phyloP scores from a whole-genome alignment of 2,797 vertebrate genomes.

The Pseudotriccus pelzelni region DNA sequence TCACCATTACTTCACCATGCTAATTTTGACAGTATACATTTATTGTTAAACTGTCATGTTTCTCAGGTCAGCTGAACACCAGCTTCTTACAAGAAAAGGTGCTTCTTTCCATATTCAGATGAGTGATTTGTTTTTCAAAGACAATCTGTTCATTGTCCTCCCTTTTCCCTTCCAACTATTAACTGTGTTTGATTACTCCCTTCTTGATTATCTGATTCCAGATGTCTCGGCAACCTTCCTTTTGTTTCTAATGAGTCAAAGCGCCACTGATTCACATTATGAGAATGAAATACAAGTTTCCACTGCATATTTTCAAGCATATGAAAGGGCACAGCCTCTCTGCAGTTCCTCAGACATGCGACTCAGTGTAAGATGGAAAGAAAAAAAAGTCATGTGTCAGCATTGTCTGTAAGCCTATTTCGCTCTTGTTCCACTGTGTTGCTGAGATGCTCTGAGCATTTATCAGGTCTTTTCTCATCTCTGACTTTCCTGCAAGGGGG shows the following conservation, averaged over 20 bases:
- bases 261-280: neutral
- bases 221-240: neutral
- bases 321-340: neutral
- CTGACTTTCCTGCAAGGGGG: neutral
- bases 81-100: neutral
- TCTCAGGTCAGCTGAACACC: neutral
- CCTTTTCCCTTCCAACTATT: neutral
- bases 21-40: neutral
- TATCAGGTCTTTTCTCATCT: neutral
- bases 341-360: neutral
- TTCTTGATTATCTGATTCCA: neutral
- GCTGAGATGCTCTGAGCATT: neutral
- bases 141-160: neutral
- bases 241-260: neutral
- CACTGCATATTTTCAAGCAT: neutral
- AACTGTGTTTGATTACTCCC: neutral
- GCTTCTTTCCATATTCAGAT: neutral
- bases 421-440: neutral
- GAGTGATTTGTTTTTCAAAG: neutral
- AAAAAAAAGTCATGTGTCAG: neutral
- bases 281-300: neutral
- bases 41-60: neutral
- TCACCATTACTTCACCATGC: neutral
- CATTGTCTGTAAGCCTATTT: neutral
- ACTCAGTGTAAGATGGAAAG: neutral